phyloP scores from a whole-genome alignment of 1,140 invertebrate genomes.

The Orchesella cincta region DNA sequence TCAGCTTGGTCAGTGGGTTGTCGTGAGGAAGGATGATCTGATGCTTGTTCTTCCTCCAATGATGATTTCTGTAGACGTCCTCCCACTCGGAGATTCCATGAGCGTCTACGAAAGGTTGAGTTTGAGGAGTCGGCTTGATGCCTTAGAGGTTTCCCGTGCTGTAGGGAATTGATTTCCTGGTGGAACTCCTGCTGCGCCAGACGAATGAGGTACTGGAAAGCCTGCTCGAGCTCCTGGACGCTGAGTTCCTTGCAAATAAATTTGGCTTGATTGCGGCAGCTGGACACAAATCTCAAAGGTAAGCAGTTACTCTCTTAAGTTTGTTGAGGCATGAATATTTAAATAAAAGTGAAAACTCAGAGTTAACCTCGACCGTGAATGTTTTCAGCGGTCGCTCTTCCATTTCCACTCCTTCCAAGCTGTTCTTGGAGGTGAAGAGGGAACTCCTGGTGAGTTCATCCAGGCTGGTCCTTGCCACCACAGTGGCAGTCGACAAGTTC shows the following conservation, averaged over 20 bases:
- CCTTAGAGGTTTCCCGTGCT: background rate
- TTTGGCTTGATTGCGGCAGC: no score
- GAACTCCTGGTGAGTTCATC: background rate
- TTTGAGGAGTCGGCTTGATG: slow-evolving; percentile 38
- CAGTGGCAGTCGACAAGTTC: background rate
- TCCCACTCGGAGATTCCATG: slow-evolving; percentile 49
- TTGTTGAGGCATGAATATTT: background rate
- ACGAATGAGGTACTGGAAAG: background rate
- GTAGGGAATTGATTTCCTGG: background rate
- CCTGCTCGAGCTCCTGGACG: background rate
- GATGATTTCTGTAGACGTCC: slow-evolving; percentile 42
- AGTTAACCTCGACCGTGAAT: background rate
- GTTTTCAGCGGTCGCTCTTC: background rate
- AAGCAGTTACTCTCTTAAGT: background rate
- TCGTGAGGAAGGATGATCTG: background rate
- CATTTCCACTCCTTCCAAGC: background rate
- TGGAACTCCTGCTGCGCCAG: background rate
- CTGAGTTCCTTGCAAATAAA: background rate
- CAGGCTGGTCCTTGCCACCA: slow-evolving; percentile 41
- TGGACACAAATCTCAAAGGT: no score
- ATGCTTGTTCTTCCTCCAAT: background rate
- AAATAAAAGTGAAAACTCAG: background rate
- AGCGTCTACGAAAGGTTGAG: no score
- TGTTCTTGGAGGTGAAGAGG: background rate
- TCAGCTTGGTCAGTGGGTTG: no score